Evolutionary conservation across 2,797 vertebrate genomes (phyloP), one percentile per base, ranked within the genome.

Genomic region (Gobionotothen gibberifrons): DNA sequence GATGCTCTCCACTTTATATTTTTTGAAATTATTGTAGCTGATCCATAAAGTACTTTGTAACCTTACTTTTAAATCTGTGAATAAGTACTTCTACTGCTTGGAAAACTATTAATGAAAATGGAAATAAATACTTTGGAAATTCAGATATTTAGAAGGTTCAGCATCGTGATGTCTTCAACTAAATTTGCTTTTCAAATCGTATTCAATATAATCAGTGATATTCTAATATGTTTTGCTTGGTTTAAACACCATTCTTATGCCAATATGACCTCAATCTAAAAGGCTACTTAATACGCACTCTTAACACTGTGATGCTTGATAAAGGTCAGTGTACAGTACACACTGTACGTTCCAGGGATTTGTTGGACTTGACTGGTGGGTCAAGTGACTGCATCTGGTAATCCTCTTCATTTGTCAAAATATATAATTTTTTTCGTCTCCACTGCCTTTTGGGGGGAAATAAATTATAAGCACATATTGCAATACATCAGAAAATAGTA

Each of bases 221-320:
- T 61, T 10, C 43, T 13, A 11, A 42, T 52, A 32, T 55, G 2
- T 44, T 19, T 17, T 64, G 2, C 15, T 40, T 73, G 10, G 19
- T 40, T 15, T 49, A 53, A 61, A 43, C 19, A 66, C 19, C n/a
- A 54, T 36, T 36, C 7, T 36, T 36, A 36, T 61, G 62, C 68
- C 49, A 77, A 58, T 55, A 76, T 62, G 55, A 76, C 71, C 83
- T 72, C 57, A 74, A 66, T 80, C 63, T 85, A 42, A 75, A 64
- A 78, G 66, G 67, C 73, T 47, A 21, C 29, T 60, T 66, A 80
- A 52, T 72, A 79, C 81, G 32, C 40, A 44, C 78, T 72, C 47
- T 60, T 58, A 71, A 56, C 54, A 73, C 58, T 39, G 67, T 78
- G 48, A 69, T 74, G 47, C 46, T 59, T 40, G 65, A 71, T 68